A percentile compares a stretch with the other conserved stretches of the same genome.
These are phyloP conservation scores for Geotrypetes seraphini DNA, from an alignment of 2,797 vertebrate genomes.

Conservation along the genomic window DNA sequence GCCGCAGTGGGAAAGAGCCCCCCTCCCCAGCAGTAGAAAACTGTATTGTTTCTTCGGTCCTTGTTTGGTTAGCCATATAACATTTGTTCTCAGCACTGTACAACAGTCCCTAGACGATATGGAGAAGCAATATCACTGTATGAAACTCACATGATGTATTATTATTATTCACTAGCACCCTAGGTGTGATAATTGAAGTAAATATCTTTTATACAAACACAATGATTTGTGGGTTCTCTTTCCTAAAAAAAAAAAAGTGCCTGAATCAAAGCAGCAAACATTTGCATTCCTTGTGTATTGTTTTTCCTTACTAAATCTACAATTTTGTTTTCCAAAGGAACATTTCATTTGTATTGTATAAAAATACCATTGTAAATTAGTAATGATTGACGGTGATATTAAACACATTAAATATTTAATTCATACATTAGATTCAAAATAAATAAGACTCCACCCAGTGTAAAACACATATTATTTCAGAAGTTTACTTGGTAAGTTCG, in stretches of 20 bases:
- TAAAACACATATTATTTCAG: too few species aligned
- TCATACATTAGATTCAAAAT: too few species aligned
- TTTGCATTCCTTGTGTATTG: conserved; percentile 28
- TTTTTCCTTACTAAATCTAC: too few species aligned
- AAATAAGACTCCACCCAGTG: too few species aligned
- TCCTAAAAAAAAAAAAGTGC: conserved; percentile 42
- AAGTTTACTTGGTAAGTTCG: too few species aligned
- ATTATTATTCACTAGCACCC: conserved; percentile 98
- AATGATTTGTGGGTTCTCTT: conserved; percentile 65
- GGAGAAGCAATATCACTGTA: conserved; percentile 99
- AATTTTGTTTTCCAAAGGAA: too few species aligned
- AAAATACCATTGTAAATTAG: too few species aligned
- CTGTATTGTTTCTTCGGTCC: conserved; percentile 55
- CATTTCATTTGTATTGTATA: too few species aligned
- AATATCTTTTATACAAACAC: conserved; percentile 99
- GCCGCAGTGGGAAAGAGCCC: conserved; percentile 50
- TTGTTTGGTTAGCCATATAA: conserved; percentile 80
- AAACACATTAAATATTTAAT: too few species aligned
- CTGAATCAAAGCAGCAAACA: conserved; percentile 44
- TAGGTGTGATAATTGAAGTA: conserved; percentile 99
- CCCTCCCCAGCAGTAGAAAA: conserved; percentile 52
- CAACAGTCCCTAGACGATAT: conserved; percentile 98
- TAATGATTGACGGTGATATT: too few species aligned
- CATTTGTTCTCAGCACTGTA: conserved; percentile 98
- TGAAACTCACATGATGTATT: conserved; percentile 98